These are phyloP conservation scores for Synanthedon tipuliformis DNA, from an alignment of 2,888 invertebrate species.

Conservation along the genomic window DNA sequence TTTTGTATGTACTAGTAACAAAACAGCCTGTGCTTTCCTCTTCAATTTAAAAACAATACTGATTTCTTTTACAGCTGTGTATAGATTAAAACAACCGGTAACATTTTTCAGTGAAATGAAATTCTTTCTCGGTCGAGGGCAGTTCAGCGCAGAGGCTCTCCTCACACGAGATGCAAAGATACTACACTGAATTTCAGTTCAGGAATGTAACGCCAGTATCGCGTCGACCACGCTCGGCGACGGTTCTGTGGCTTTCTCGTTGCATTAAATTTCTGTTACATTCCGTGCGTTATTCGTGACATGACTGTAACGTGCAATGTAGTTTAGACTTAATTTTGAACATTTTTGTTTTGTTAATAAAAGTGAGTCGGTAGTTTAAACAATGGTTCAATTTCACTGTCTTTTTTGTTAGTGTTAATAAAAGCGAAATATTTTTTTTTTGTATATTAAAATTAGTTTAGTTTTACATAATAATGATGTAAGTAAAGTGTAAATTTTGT, in stretches of 20 bases:
- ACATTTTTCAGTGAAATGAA: not conserved
- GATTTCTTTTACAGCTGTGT: no score
- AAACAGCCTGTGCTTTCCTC: no score
- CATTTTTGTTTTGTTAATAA: not conserved
- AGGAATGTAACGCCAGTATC: conserved; percentile 29
- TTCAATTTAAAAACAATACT: no score
- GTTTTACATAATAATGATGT: no score
- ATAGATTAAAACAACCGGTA: no score
- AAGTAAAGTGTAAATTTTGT: no score
- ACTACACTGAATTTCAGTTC: conserved; percentile 25
- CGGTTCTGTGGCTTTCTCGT: conserved; percentile 25
- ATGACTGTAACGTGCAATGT: conserved; percentile 12
- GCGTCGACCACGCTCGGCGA: conserved; percentile 37
- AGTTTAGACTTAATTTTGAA: conserved; percentile 3
- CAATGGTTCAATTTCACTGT: not conserved
- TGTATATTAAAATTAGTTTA: no score
- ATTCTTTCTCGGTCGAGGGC: not conserved
- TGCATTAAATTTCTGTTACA: conserved; percentile 8
- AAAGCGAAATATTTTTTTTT: no score
- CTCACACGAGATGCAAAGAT: conserved; percentile 36
- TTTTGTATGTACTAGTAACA: no score
- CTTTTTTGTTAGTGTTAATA: not conserved
- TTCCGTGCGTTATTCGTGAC: conserved; percentile 15
- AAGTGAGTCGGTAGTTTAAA: not conserved
- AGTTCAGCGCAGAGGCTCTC: not conserved